Conservation (phyloP, 2,797 vertebrate genomes). For the Mycteria americana region DNA sequence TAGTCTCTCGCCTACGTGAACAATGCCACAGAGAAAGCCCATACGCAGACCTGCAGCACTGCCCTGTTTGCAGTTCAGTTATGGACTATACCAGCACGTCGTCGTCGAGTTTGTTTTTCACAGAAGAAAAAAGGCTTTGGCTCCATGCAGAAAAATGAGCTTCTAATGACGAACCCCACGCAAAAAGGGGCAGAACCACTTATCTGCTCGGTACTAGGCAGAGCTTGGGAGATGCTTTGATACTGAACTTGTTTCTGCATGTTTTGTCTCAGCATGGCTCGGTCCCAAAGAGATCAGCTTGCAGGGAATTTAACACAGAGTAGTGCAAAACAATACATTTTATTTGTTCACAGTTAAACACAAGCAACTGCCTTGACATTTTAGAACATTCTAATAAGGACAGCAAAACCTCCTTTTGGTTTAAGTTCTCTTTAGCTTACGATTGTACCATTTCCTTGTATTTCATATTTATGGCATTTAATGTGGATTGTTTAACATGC, state of each 20-base stretch:
- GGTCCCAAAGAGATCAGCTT: neutral
- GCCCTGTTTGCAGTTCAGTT: neutral
- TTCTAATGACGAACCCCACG: neutral
- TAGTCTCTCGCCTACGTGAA: neutral
- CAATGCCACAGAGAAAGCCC: neutral
- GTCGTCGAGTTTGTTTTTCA: neutral
- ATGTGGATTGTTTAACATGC: slow-evolving; percentile 93
- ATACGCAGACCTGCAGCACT: fast-evolving
- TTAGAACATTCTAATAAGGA: slow-evolving; percentile 84
- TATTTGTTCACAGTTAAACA: slow-evolving; percentile 99
- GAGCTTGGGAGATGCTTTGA: neutral
- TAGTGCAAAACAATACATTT: slow-evolving; percentile 98
- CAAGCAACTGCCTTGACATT: slow-evolving; percentile 95
- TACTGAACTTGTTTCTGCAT: neutral
- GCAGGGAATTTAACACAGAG: slow-evolving; percentile 37
- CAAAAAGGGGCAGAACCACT: neutral
- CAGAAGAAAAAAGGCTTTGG: neutral
- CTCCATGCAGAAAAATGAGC: neutral
- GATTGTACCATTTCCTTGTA: slow-evolving; percentile 87
- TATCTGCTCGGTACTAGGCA: neutral
- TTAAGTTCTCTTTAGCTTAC: slow-evolving; percentile 77
- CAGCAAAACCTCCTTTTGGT: slow-evolving; percentile 75
- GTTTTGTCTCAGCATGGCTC: neutral
- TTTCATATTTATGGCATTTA: slow-evolving; percentile 84
- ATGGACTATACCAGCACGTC: neutral